Base-by-base conservation (phyloP, 1,140 invertebrate genomes). In the Batillaria attramentaria region DNA sequence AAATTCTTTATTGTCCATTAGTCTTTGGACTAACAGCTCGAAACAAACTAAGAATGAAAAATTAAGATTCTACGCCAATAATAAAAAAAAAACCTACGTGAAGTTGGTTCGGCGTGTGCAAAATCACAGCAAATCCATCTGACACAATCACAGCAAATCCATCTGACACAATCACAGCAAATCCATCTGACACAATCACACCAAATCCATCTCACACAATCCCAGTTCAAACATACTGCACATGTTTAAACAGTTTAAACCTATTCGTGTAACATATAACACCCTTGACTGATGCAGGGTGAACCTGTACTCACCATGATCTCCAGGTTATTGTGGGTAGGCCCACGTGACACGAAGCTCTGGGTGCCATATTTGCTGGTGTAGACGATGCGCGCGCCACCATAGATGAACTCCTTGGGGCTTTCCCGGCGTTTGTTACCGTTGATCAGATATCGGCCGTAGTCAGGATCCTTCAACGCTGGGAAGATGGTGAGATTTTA, bases 321-420 rank as follows among this genome's bases (percentile, higher is more conserved):
- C 10, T 93, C 87, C 16, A 94, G 85, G 81, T 93, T 92, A 4
- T 88, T 87, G 1, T 92, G 86, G 0, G 93, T 79, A 0, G 93
- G 93, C 46, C 94, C 94, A 66, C 88, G 89, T 0, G 92, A 90
- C 81, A 86, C 88, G 16, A 94, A 86, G 5, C 83, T 91, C 75
- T 93, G 92, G 16, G 83, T 84, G 31, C 90, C 89, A 20, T 86
- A 80, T 5, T 81, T 81, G 50, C 89, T 92, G 28, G 86, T 89
- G 79, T 92, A 91, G 74, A 90, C 88, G 85, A 94, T 93, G 46
- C 77, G 70, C 4, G 84, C 79, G 3, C 84, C 84, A 20, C 75
- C 77, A 0, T 92, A 87, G 13, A 93, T 88, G 76, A 91, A 84
- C 13, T 75, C 77, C 20, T 78, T 54, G 10, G 81, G 82, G n/a